phyloP scores from a whole-genome alignment of 2,888 invertebrate species.

The Thymelicus lineola region DNA sequence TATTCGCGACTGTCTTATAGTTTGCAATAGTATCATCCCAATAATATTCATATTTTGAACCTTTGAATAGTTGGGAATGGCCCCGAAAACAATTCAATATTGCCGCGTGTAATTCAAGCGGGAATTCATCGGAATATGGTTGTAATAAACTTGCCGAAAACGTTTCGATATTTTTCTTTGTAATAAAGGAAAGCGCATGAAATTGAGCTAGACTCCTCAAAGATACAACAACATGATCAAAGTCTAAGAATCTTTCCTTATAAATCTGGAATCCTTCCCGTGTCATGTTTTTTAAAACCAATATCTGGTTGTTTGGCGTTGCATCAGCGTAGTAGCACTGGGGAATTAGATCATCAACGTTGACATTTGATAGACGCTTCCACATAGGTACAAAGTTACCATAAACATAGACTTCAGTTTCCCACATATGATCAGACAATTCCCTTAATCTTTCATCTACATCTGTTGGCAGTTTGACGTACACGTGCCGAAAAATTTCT shows the following conservation, averaged over 20 bases:
- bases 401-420: slow-evolving; percentile 42
- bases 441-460: slow-evolving; percentile 30
- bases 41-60: slow-evolving; percentile 38
- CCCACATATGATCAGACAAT: slow-evolving; percentile 39
- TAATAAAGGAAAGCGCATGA: slow-evolving; percentile 41
- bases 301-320: slow-evolving; percentile 38
- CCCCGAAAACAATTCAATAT: slow-evolving; percentile 37
- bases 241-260: slow-evolving; percentile 41
- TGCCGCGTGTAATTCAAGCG: slow-evolving; percentile 26
- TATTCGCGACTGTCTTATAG: slow-evolving; percentile 24
- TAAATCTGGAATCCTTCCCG: slow-evolving; percentile 39
- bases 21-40: slow-evolving; percentile 27
- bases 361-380: slow-evolving; percentile 28
- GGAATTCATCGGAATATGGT: slow-evolving; percentile 39
- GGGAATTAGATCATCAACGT: slow-evolving; percentile 40
- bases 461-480: slow-evolving; percentile 43
- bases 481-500: slow-evolving; percentile 31
- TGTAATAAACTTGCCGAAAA: slow-evolving; percentile 28
- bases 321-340: slow-evolving; percentile 42
- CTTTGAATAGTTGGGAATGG: slow-evolving; percentile 38
- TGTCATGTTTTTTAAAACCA: slow-evolving; percentile 45
- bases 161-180: slow-evolving; percentile 34
- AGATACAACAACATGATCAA: slow-evolving; percentile 38
- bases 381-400: slow-evolving; percentile 40
- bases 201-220: slow-evolving; percentile 42